These are phyloP conservation scores for Lepetodrilus schrolli DNA, from an alignment of 2,888 invertebrate genomes.

Conservation along the genomic window DNA sequence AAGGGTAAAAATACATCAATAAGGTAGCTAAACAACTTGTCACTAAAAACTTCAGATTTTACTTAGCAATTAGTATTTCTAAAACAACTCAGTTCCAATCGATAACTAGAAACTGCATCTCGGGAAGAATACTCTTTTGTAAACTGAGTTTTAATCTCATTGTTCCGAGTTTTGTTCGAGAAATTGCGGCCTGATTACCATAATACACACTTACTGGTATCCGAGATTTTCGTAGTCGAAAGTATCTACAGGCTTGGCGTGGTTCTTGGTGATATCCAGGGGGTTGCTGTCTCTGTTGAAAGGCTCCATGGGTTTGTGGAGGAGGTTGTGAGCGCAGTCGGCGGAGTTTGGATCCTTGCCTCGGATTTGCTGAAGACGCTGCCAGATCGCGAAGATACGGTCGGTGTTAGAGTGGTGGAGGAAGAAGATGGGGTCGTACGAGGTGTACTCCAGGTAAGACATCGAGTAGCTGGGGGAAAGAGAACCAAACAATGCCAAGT, in stretches of 20 bases:
- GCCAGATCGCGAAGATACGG: constrained; percentile 42
- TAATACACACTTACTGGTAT: not conserved
- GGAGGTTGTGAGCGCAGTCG: constrained; percentile 33
- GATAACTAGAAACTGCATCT: too few relatives aligned
- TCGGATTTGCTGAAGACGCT: constrained; percentile 39
- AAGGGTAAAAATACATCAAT: too few relatives aligned
- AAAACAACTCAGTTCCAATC: too few relatives aligned
- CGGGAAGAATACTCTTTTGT: too few relatives aligned
- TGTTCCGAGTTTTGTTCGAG: too few relatives aligned
- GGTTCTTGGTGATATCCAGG: constrained; percentile 5
- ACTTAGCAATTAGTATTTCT: too few relatives aligned
- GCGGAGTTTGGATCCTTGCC: constrained; percentile 19
- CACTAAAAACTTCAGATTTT: too few relatives aligned
- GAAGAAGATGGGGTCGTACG: constrained; percentile 46
- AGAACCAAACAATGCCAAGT: too few relatives aligned
- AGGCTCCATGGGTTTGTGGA: constrained; percentile 28
- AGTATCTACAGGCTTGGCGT: constrained; percentile 13
- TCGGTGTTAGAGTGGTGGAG: constrained; percentile 46
- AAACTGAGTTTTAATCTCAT: too few relatives aligned
- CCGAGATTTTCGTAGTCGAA: constrained; percentile 26
- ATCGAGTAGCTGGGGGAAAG: constrained; percentile 39
- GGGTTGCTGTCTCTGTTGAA: constrained; percentile 32
- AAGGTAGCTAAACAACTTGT: too few relatives aligned
- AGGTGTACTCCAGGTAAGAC: constrained; percentile 43
- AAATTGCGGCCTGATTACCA: not conserved